Base-by-base conservation (phyloP, 2,113 vertebrate species). In the Mystacornis crossleyi region DNA sequence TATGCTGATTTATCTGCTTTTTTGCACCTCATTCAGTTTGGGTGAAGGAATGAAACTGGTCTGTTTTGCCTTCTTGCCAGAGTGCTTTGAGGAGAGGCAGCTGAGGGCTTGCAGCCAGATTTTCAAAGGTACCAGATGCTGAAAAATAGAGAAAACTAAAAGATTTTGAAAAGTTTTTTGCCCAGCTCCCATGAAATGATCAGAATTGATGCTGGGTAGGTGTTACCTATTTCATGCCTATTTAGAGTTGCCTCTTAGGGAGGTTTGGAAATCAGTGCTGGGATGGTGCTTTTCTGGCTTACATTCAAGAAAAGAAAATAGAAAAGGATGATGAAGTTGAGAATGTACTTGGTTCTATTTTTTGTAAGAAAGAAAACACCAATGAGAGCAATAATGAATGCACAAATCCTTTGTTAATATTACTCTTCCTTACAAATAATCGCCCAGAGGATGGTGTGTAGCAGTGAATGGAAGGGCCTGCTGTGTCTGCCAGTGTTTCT, bases 1-100 rank as follows among this genome's bases (percentile, higher is more conserved):
- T 89, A 50, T 7, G 51, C 31, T 69, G 61, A 86, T 92, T 84
- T 93, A 89, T 96, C 69, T 92, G 55, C 8, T 64, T 86, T 88
- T 92, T 92, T 89, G 55, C 90, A 86, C 65, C n/a, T 95, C 80
- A 60, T 88, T 94, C 43, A 34, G 31, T 67, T 71, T 84, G 72
- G 43, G 45, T 40, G 87, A 78, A 93, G 43, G 75, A 93, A 74
- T 83, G 40, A 92, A 67, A 57, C 45, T 74, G 51, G 31, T 81
- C 65, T 79, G 28, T 50, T 95, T 92, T 93, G 88, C 65, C 54
- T 86, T 86, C 60, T 93, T 86, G 85, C 51, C 67, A 77, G 48
- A 82, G 48, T 38, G 48, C 58, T 89, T 87, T 87, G 61, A 94
- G 75, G 66, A 87, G 50, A 93, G 64, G 71, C 92, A 87, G 54